Percentiles rank a stretch among this genome's conserved stretches.
Evolutionary conservation across 2,888 invertebrate species (phyloP).

Genomic region (Hydroisotoma schaefferi): DNA sequence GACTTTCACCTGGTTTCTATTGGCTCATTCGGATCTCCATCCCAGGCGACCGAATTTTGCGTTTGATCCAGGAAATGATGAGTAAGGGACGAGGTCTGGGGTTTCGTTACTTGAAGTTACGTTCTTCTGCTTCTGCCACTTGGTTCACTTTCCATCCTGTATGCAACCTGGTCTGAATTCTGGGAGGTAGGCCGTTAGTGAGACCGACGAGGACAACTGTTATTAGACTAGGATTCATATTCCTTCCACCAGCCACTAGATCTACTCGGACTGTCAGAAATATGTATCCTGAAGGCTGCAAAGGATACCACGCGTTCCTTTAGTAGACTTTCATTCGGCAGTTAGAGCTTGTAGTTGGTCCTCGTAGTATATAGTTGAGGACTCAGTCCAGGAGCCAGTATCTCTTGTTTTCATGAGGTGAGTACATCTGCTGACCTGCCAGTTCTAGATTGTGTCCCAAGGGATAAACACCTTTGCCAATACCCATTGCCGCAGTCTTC

Average conservation of each 20-base stretch:
- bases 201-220: background rate
- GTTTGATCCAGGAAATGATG: constrained; percentile 48
- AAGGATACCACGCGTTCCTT: no score
- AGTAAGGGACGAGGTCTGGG: constrained; percentile 43
- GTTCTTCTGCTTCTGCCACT: background rate
- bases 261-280: background rate
- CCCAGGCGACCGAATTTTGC: constrained; percentile 33
- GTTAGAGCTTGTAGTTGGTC: background rate
- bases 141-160: background rate
- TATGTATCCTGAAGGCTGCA: no score
- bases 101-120: background rate
- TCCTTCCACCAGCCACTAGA: background rate
- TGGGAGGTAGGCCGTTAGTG: constrained; percentile 8
- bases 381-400: background rate
- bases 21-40: constrained; percentile 29
- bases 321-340: background rate
- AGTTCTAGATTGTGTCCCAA: constrained; percentile 43
- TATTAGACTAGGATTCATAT: background rate
- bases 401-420: constrained; percentile 2
- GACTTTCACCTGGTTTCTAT: constrained; percentile 43
- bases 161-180: background rate
- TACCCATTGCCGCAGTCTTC: constrained; percentile 18
- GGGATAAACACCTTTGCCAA: constrained; percentile 40
- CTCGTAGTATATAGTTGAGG: background rate
- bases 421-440: constrained; percentile 41